A percentile compares a stretch with the other conserved stretches of the same genome.
phyloP scores from a whole-genome alignment of 2,797 vertebrate genomes.

The Megaceryle alcyon region DNA sequence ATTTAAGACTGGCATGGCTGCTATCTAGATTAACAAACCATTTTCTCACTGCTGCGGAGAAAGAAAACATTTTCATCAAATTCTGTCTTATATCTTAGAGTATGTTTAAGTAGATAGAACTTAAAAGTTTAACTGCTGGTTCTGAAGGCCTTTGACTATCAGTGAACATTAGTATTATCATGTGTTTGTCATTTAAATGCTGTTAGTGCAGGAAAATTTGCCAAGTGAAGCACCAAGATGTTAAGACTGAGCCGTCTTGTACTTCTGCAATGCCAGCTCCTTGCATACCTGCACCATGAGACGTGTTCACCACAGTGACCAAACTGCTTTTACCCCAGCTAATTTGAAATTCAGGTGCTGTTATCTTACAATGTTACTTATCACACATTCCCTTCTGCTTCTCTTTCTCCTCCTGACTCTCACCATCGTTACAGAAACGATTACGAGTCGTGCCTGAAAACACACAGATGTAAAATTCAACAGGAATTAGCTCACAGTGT shows the following conservation, averaged over 20 bases:
- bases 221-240: not conserved
- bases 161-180: not conserved
- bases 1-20: not conserved
- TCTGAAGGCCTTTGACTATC: not conserved
- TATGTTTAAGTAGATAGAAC: not conserved
- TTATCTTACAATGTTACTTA: not conserved
- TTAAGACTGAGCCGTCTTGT: not conserved
- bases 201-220: not conserved
- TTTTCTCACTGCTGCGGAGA: not conserved
- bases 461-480: not conserved
- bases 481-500: not conserved
- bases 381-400: not conserved
- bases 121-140: not conserved
- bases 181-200: accelerated
- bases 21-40: not conserved
- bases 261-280: not conserved
- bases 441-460: not conserved
- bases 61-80: not conserved
- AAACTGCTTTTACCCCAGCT: not conserved
- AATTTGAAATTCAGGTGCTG: not conserved
- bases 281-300: not conserved
- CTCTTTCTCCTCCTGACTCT: not conserved
- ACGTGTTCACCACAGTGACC: not conserved
- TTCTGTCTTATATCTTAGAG: not conserved
- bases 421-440: not conserved